Conservation (phyloP, 2,797 vertebrate genomes). For the Graptemys geographica region DNA sequence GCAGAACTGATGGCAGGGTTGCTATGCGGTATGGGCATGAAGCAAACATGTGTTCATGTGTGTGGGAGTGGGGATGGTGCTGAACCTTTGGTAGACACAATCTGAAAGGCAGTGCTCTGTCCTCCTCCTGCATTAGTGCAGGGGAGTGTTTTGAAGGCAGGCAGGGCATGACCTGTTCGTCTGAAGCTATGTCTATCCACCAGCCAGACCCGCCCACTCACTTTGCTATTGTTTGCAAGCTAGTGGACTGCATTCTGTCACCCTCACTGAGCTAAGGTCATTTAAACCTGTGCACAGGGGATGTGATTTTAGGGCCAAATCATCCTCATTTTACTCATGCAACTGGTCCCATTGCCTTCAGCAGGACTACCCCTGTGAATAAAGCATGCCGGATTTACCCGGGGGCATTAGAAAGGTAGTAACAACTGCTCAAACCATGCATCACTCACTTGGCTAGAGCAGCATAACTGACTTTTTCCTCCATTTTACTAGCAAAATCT, state of each 20-base stretch:
- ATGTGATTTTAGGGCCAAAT: background rate
- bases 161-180: fast-evolving
- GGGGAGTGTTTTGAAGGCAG: fast-evolving
- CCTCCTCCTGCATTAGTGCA: background rate
- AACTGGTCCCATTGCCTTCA: slow-evolving; percentile 3
- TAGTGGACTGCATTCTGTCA: background rate
- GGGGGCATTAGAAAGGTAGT: background rate
- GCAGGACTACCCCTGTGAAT: background rate
- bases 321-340: background rate
- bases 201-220: background rate
- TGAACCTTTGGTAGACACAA: fast-evolving
- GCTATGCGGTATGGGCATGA: background rate
- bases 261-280: background rate
- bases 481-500: background rate
- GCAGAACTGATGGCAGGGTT: background rate
- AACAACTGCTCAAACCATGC: background rate
- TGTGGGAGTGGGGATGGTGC: background rate
- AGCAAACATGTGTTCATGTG: background rate
- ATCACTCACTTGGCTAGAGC: fast-evolving
- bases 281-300: background rate
- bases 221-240: background rate
- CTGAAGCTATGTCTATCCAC: background rate
- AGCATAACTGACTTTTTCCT: background rate
- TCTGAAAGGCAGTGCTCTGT: background rate
- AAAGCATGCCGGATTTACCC: background rate